phyloP scores from a whole-genome alignment of 92 coral and sea anemone species.

The Epizoanthus ramosus region DNA sequence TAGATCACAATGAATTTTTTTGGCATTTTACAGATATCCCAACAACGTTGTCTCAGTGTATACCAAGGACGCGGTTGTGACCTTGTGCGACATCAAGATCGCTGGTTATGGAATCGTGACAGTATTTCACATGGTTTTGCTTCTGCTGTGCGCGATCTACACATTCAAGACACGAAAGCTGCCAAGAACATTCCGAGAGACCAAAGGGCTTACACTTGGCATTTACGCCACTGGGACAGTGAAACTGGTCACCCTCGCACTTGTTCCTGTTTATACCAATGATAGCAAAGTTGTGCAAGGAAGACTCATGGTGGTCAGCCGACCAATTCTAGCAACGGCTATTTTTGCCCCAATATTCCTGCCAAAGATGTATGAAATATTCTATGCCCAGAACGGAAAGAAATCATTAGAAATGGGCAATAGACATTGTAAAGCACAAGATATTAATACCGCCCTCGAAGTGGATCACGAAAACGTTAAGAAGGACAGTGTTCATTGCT shows the following conservation, averaged over 20 bases:
- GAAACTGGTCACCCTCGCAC: slow-evolving; percentile 25
- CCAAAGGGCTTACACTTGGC: slow-evolving; percentile 37
- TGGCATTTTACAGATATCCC: slow-evolving; percentile 27
- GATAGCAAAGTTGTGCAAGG: slow-evolving; percentile 22
- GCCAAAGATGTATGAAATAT: slow-evolving; percentile 34
- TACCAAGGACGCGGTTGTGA: slow-evolving; percentile 40
- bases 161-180: slow-evolving; percentile 55
- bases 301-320: slow-evolving; percentile 25
- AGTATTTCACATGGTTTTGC: slow-evolving; percentile 21
- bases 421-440: too few species aligned
- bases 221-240: slow-evolving; percentile 46
- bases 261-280: slow-evolving; percentile 6
- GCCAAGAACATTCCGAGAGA: slow-evolving; percentile 50
- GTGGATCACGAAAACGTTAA: too few species aligned
- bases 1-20: too few species aligned
- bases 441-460: too few species aligned
- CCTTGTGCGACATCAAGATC: slow-evolving; percentile 23
- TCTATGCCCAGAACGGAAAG: background rate
- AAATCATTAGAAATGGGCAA: too few species aligned
- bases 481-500: too few species aligned
- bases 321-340: slow-evolving; percentile 33
- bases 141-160: slow-evolving; percentile 45
- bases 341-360: slow-evolving; percentile 35
- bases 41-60: slow-evolving; percentile 38
- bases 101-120: slow-evolving; percentile 23